These are phyloP conservation scores for Ametastegia equiseti DNA, from an alignment of 2,888 invertebrate species.

Conservation along the genomic window DNA sequence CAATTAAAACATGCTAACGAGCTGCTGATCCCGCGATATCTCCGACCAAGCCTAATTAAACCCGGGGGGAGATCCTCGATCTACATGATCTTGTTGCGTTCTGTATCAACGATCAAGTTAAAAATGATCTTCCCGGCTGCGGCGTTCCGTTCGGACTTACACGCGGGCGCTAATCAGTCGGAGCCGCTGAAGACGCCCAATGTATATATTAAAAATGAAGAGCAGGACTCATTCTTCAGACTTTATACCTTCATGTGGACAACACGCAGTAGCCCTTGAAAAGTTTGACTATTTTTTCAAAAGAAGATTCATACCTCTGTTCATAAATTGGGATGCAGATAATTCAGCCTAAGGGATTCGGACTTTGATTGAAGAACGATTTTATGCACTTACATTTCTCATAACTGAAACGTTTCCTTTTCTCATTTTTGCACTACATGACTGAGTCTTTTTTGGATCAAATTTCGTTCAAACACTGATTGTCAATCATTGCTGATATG, in stretches of 20 bases:
- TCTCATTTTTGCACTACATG: too few relatives aligned
- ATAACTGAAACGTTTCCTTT: too few relatives aligned
- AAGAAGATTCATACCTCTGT: not conserved
- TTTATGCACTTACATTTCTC: too few relatives aligned
- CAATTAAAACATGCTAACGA: constrained; percentile 76
- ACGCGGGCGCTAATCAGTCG: constrained; percentile 27
- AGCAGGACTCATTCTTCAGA: not conserved
- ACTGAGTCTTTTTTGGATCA: too few relatives aligned
- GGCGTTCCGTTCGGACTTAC: constrained; percentile 17
- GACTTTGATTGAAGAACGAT: too few relatives aligned
- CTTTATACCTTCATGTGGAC: not conserved
- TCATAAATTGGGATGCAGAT: too few relatives aligned
- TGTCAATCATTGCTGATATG: too few relatives aligned
- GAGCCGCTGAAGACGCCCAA: not conserved
- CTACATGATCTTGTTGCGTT: constrained; percentile 47
- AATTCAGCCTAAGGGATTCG: too few relatives aligned
- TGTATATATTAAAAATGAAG: not conserved
- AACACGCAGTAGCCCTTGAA: too few relatives aligned
- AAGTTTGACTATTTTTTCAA: not conserved
- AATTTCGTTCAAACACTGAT: too few relatives aligned
- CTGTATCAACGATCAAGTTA: constrained; percentile 44
- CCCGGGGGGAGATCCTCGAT: constrained; percentile 60
- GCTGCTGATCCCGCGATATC: constrained; percentile 75
- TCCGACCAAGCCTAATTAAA: constrained; percentile 71
- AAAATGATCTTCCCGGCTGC: constrained; percentile 34